These are phyloP conservation scores for Nicator chloris DNA, from an alignment of 2,113 vertebrate species.

Conservation along the genomic window DNA sequence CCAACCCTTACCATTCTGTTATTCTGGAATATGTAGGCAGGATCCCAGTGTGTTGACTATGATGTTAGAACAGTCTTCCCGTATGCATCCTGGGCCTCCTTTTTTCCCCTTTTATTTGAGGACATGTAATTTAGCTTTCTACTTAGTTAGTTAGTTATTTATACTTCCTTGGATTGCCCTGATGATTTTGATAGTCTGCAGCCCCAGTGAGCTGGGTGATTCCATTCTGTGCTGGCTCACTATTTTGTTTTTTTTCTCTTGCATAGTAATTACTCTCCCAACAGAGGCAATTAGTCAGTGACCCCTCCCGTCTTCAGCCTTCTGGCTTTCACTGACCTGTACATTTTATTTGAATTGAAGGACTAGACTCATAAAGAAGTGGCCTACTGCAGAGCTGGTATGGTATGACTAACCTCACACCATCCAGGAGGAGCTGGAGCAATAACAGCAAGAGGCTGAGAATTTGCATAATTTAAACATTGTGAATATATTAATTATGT, in stretches of 20 bases:
- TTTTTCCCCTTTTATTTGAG: not conserved
- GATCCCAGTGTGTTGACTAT: not conserved
- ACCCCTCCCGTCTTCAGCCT: not conserved
- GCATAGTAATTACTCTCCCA: not conserved
- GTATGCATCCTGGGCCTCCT: not conserved
- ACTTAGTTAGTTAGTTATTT: not conserved
- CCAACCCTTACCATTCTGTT: not conserved
- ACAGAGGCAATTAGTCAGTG: not conserved
- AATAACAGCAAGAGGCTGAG: not conserved
- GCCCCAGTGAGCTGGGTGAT: not conserved
- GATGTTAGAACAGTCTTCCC: not conserved
- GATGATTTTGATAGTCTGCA: not conserved
- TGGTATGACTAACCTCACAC: not conserved
- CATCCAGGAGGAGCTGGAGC: not conserved
- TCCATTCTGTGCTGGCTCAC: not conserved
- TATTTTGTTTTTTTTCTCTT: not conserved
- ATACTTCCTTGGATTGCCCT: not conserved
- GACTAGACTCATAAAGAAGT: not conserved
- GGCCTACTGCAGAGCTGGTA: not conserved
- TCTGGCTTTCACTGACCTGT: not conserved
- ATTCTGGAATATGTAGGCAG: not conserved
- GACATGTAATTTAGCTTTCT: not conserved
- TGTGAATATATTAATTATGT: not conserved
- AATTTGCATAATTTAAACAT: not conserved
- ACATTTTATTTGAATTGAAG: not conserved